Conservation (phyloP, 2,797 vertebrate genomes). For the Paratrypauchen microcephalus region DNA sequence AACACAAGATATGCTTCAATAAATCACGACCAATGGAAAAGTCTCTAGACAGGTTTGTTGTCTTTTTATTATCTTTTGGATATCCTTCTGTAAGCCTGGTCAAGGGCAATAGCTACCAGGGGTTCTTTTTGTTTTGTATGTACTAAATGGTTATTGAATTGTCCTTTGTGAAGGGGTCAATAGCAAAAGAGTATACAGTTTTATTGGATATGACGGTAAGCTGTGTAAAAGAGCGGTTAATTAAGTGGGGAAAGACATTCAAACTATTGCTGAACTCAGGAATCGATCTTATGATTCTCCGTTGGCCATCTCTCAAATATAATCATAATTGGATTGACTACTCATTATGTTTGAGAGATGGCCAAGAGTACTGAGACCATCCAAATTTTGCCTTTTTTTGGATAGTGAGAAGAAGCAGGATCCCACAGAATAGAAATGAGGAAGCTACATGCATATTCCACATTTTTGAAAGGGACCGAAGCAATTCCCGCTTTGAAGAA, state of each 20-base stretch:
- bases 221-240: too few species aligned
- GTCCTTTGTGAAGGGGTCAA: neutral
- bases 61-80: neutral
- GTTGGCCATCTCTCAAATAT: constrained; percentile 6
- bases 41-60: neutral
- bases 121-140: too few species aligned
- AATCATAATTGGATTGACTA: neutral
- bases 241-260: too few species aligned
- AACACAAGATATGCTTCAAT: constrained; percentile 23
- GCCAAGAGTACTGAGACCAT: too few species aligned
- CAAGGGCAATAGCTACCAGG: constrained; percentile 4
- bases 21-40: constrained; percentile 16
- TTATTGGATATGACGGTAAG: too few species aligned
- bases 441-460: constrained; percentile 45
- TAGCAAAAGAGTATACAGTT: neutral
- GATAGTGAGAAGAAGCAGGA: constrained; percentile 22
- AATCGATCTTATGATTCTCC: too few species aligned
- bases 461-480: constrained; percentile 22
- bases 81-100: neutral
- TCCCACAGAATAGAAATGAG: constrained; percentile 40
- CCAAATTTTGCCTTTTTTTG: neutral
- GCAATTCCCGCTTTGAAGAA: constrained; percentile 37
- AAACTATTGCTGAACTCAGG: too few species aligned
- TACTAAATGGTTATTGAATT: neutral
- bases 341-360: too few species aligned